phyloP scores from a whole-genome alignment of 1,140 invertebrate species.

The Onthophagus taurus region DNA sequence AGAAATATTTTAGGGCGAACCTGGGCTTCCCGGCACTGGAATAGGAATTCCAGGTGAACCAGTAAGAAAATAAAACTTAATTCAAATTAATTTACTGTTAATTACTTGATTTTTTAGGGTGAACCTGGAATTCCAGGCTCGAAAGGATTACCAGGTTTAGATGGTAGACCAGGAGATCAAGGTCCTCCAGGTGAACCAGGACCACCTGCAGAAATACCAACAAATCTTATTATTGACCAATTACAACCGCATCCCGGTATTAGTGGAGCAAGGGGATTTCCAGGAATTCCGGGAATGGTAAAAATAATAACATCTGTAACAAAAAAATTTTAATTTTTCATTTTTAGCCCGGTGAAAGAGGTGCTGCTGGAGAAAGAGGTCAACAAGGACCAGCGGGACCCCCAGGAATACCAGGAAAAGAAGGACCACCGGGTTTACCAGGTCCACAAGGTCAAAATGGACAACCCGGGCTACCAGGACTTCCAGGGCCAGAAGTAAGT shows the following conservation, averaged over 20 bases:
- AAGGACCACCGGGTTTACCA: constrained; percentile 30
- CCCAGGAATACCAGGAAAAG: constrained; percentile 40
- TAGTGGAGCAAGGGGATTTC: constrained; percentile 33
- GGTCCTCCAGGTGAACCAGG: constrained; percentile 30
- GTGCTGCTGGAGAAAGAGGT: constrained; percentile 30
- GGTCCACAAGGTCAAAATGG: constrained; percentile 37
- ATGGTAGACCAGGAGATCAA: constrained; percentile 41
- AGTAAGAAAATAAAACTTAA: too few species aligned
- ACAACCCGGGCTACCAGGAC: constrained; percentile 37
- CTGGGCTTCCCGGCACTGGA: too few species aligned
- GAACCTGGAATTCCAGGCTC: constrained; percentile 45
- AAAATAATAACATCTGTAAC: constrained; percentile 15
- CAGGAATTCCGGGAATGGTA: constrained; percentile 33
- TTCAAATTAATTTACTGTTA: too few species aligned
- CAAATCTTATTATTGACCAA: constrained; percentile 12
- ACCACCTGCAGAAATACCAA: neutral
- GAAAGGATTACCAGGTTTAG: constrained; percentile 32
- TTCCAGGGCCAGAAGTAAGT: constrained; percentile 38
- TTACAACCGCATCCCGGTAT: constrained; percentile 25
- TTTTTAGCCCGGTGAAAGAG: constrained; percentile 30
- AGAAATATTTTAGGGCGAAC: neutral
- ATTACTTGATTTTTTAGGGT: too few species aligned
- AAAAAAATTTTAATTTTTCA: neutral
- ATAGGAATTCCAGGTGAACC: too few species aligned
- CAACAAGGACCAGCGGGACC: constrained; percentile 28